Base-by-base conservation (phyloP, 2,888 invertebrate genomes). In the Calameuta pallipes region DNA sequence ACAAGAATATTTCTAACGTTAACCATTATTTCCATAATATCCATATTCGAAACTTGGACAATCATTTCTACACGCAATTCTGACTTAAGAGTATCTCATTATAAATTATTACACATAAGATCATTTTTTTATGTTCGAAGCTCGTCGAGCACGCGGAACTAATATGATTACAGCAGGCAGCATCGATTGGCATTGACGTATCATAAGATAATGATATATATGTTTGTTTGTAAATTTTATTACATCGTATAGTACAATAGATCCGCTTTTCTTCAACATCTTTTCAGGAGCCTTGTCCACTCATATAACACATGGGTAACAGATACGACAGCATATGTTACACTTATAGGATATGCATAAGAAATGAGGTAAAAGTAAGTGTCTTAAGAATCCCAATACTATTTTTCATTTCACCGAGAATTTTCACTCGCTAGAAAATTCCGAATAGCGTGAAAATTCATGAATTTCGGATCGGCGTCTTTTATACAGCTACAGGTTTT, bases 401-500 rank as follows among this genome's bases (percentile, higher is more conserved):
- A 56, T 23, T 23, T 23, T 23, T 56, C 1, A 23, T 9, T 56
- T 23, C 23, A 9, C 23, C 9, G 9, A 56, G 23, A 56, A 56
- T 56, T 41, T 41, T 41, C 15, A 15, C 41, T 41, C 56, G 6
- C 6, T 9, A 9, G 56, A 56, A 56, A 56, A 56, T 56, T 56
- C 9, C 15, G 9, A 23, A 56, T 9, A 9, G 23, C 56, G 9
- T 23, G 56, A 56, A 9, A 11, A 11, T 71, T 34, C 71, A 71
- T 71, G 71, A 71, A 71, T 71, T 71, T 30, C 34, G 71, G 31
- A 31, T 71, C 71, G 33, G 3, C 31, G 11, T 56, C 23, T 56
- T 56, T 56, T 56, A 56, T 56, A 9, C 6, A 56, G 23, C 56
- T 23, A 56, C 80, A 75, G 73, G 76, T 78, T 81, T 80, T 79